Percentiles rank a stretch among this genome's conserved stretches.
Conservation (phyloP, 2,888 invertebrate species). For the Hetaerina titia region DNA sequence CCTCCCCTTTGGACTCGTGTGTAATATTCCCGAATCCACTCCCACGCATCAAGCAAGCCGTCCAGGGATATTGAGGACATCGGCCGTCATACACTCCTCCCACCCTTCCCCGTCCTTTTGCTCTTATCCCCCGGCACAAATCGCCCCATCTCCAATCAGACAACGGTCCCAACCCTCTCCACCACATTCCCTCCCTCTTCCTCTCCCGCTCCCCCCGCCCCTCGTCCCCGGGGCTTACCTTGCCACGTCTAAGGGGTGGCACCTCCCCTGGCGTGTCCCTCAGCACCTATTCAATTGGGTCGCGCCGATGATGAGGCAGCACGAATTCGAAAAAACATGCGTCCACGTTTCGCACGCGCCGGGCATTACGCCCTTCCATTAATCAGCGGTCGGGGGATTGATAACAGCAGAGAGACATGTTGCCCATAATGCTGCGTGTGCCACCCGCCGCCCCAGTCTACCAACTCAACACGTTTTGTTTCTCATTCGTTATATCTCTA, state of each 20-base stretch:
- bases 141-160: neutral
- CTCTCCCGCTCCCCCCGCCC: neutral
- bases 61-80: conserved; percentile 2
- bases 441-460: too few species aligned
- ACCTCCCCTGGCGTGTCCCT: neutral
- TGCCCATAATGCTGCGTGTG: too few species aligned
- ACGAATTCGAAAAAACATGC: neutral
- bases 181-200: too few species aligned
- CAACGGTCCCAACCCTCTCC: neutral
- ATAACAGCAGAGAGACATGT: neutral
- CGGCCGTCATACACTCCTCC: neutral
- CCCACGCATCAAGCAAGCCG: conserved; percentile 21
- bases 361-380: neutral
- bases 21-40: conserved; percentile 32
- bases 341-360: neutral
- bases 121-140: neutral
- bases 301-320: conserved; percentile 24
- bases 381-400: neutral
- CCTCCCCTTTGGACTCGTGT: neutral
- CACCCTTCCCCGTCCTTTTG: neutral
- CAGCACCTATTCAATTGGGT: conserved; percentile 4
- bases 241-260: neutral
- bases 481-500: too few species aligned
- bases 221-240: neutral
- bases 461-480: too few species aligned